Conservation (phyloP, 2,888 invertebrate genomes). For the Agonopterix alstromeriana region DNA sequence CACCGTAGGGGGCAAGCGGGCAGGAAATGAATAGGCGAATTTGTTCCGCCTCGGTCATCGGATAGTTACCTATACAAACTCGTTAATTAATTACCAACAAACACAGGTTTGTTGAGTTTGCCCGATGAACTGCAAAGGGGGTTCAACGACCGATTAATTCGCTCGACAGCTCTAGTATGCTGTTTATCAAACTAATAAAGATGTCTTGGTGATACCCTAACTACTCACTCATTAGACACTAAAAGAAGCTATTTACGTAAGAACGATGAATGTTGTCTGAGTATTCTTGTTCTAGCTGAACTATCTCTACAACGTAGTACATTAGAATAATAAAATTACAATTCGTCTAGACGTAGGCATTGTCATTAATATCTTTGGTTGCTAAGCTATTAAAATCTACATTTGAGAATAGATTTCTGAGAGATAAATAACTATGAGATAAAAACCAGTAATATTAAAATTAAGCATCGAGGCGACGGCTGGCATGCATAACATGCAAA, state of each 20-base stretch:
- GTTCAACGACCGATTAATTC: conserved; percentile 60
- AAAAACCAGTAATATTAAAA: conserved; percentile 1
- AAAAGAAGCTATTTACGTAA: background rate
- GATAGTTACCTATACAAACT: conserved; percentile 22
- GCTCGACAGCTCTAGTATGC: conserved; percentile 45
- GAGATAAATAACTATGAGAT: background rate
- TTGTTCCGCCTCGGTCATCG: conserved; percentile 21
- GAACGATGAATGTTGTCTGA: background rate
- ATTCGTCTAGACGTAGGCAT: no score
- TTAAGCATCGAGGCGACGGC: conserved; percentile 1
- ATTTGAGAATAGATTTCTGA: conserved; percentile 2
- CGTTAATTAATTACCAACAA: conserved; percentile 22
- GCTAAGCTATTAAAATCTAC: conserved; percentile 2
- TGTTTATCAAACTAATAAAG: conserved; percentile 61
- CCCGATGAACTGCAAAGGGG: conserved; percentile 12
- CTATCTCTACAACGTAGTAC: background rate
- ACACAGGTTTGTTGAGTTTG: conserved; percentile 8
- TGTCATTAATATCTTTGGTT: no score
- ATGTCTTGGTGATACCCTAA: conserved; percentile 37
- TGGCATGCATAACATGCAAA: conserved; percentile 20
- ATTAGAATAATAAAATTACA: background rate
- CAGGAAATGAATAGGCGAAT: conserved; percentile 28
- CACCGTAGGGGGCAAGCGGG: conserved; percentile 3
- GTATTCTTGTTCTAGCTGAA: no score
- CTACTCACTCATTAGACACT: background rate